These are phyloP conservation scores for Mechanitis messenoides DNA, from an alignment of 2,888 invertebrate genomes.

Conservation along the genomic window DNA sequence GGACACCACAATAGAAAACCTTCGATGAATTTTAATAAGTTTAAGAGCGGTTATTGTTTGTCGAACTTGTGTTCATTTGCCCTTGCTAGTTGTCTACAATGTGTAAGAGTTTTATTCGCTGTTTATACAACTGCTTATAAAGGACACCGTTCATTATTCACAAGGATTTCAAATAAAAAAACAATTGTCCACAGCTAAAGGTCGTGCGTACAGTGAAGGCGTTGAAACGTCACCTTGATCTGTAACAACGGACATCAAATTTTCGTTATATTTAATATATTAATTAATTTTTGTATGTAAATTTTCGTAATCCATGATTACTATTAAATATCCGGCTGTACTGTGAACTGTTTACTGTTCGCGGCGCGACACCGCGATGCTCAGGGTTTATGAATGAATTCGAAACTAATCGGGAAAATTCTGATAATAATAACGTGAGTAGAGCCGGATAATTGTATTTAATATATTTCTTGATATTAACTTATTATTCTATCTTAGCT, in stretches of 20 bases:
- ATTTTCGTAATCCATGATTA: too few relatives aligned
- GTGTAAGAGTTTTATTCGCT: constrained; percentile 40
- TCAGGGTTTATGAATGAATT: too few relatives aligned
- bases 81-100: constrained; percentile 20
- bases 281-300: too few relatives aligned
- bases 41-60: constrained; percentile 8
- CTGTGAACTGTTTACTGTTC: too few relatives aligned
- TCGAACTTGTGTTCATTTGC: constrained; percentile 17
- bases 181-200: constrained; percentile 60
- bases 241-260: constrained; percentile 37
- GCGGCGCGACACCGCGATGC: too few relatives aligned
- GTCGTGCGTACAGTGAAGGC: constrained; percentile 57
- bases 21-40: constrained; percentile 25
- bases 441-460: too few relatives aligned
- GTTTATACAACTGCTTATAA: constrained; percentile 60
- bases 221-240: constrained; percentile 58
- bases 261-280: constrained; percentile 16
- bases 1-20: constrained; percentile 23
- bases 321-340: too few relatives aligned
- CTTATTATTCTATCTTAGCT: too few relatives aligned
- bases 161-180: constrained; percentile 64
- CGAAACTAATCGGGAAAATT: too few relatives aligned
- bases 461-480: too few relatives aligned
- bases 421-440: too few relatives aligned
- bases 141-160: constrained; percentile 65